Conservation (phyloP, 2,113 vertebrate genomes). For the Lampris incognitus region DNA sequence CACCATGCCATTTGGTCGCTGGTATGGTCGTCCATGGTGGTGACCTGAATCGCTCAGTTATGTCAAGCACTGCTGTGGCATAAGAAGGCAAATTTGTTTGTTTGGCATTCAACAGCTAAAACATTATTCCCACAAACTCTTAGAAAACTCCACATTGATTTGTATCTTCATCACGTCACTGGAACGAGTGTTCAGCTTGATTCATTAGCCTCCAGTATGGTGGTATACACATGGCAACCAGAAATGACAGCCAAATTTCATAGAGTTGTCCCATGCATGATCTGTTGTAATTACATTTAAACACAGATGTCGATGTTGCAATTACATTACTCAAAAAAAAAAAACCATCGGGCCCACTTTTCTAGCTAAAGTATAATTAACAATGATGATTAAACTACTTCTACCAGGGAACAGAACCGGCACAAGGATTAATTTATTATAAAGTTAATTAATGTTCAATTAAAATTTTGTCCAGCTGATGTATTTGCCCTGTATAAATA, state of each 20-base stretch:
- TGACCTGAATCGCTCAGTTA: constrained; percentile 20
- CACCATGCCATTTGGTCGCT: constrained; percentile 60
- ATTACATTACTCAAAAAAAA: background rate
- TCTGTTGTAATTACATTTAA: too few relatives aligned
- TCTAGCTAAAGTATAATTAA: background rate
- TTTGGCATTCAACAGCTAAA: background rate
- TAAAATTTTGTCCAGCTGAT: too few relatives aligned
- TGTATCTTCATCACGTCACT: background rate
- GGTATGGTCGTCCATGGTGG: constrained; percentile 42
- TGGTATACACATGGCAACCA: background rate
- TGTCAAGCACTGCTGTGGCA: constrained; percentile 33
- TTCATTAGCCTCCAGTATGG: background rate
- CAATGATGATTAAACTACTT: background rate
- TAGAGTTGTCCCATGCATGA: background rate
- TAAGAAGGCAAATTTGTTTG: constrained; percentile 6
- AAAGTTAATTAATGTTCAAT: too few relatives aligned
- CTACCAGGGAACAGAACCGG: too few relatives aligned
- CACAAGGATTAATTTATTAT: too few relatives aligned
- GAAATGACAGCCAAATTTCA: background rate
- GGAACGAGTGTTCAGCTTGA: background rate
- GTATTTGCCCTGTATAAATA: background rate
- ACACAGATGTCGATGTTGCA: too few relatives aligned
- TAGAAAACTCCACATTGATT: background rate
- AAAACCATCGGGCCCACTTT: background rate
- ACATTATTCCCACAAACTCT: background rate